Percentiles rank a stretch among this genome's conserved stretches.
phyloP scores from a whole-genome alignment of 2,888 invertebrate genomes.

The Steromphala cineraria region DNA sequence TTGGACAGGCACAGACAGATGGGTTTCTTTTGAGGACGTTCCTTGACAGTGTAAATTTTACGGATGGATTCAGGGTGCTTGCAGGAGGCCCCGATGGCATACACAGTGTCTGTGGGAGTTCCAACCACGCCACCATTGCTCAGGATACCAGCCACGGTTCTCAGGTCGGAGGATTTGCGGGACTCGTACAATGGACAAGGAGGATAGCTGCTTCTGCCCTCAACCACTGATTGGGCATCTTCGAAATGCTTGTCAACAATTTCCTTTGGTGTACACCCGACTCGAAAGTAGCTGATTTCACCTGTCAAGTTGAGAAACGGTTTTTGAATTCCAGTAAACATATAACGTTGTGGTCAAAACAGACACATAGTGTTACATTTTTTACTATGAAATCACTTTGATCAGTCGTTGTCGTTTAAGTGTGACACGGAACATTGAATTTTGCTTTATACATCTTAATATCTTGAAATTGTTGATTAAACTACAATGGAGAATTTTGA shows the following conservation, averaged over 20 bases:
- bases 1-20: conserved; percentile 57
- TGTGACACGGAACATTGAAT: no score
- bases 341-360: background rate
- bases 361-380: background rate
- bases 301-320: background rate
- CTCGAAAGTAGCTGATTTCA: conserved; percentile 18
- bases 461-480: no score
- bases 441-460: no score
- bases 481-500: no score
- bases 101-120: conserved; percentile 60
- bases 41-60: conserved; percentile 54
- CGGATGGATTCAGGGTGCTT: conserved; percentile 50
- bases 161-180: conserved; percentile 43
- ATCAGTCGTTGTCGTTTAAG: no score
- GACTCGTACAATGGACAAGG: conserved; percentile 49
- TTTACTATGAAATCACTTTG: background rate
- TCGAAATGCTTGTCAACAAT: conserved; percentile 8
- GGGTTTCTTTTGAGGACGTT: conserved; percentile 55
- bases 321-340: background rate
- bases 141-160: conserved; percentile 42
- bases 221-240: conserved; percentile 2
- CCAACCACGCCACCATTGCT: conserved; percentile 52
- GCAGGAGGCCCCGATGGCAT: conserved; percentile 56
- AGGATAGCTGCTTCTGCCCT: conserved; percentile 1
- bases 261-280: conserved; percentile 14